Evolutionary conservation across 1,140 invertebrate genomes (phyloP).

Genomic region (Apocrypta bakeri): DNA sequence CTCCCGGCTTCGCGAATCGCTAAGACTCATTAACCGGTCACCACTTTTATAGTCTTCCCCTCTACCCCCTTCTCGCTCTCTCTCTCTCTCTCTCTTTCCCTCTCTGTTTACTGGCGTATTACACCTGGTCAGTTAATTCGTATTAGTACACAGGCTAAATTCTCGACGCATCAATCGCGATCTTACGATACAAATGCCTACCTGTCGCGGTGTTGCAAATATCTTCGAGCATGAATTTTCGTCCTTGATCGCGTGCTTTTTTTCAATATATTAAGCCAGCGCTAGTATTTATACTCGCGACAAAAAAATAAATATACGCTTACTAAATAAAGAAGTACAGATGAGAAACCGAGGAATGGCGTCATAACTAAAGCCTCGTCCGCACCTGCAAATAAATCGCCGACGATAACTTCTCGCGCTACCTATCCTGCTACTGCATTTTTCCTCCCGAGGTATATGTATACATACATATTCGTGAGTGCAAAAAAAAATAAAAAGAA

Average conservation of each 20-base stretch:
- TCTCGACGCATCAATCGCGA: no score
- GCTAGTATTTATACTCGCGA: neutral
- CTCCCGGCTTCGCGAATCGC: conserved; percentile 25
- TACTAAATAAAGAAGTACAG: neutral
- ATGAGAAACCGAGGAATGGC: conserved; percentile 37
- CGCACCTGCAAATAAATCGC: conserved; percentile 32
- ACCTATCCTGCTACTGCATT: conserved; percentile 12
- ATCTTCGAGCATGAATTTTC: neutral
- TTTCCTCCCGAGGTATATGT: conserved; percentile 1
- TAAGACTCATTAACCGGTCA: conserved; percentile 12
- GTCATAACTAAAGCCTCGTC: neutral
- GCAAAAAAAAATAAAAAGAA: conserved; percentile 7
- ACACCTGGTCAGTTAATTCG: no score
- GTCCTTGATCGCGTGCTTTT: neutral
- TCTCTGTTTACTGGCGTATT: no score
- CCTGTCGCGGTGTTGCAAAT: no score
- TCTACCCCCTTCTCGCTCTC: no score
- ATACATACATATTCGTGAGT: neutral
- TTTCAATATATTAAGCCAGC: neutral
- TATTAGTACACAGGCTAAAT: no score
- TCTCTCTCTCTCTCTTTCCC: neutral
- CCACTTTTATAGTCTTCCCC: no score
- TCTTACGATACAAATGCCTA: no score
- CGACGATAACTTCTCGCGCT: conserved; percentile 27
- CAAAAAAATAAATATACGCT: neutral